phyloP scores from a whole-genome alignment of 2,113 vertebrate genomes.

The Phoxinus phoxinus region DNA sequence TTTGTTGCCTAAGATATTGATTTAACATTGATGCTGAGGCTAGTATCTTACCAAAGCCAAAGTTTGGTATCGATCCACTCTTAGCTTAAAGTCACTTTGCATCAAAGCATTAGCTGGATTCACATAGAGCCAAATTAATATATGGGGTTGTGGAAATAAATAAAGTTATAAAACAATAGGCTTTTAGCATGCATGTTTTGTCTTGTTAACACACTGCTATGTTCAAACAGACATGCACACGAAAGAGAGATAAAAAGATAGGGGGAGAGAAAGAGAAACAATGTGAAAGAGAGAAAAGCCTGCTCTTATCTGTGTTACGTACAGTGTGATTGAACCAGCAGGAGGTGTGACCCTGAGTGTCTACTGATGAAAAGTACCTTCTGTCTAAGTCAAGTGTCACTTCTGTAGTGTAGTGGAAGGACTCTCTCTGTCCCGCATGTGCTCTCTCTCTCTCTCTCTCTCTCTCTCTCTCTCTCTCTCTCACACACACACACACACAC shows the following conservation, averaged over 20 bases:
- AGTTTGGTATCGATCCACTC: neutral
- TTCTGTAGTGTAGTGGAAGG: conserved; percentile 4
- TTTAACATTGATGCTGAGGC: neutral
- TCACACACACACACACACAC: neutral
- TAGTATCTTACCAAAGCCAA: neutral
- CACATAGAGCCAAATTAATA: neutral
- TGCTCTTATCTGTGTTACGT: conserved; percentile 13
- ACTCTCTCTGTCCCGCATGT: conserved; percentile 11
- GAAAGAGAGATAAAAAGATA: neutral
- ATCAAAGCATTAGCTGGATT: neutral
- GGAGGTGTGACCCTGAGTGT: conserved; percentile 43
- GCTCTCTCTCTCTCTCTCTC: no score
- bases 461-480: no score
- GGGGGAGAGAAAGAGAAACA: neutral
- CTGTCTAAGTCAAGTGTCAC: conserved; percentile 48
- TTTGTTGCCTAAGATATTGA: neutral
- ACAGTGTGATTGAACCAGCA: conserved; percentile 36
- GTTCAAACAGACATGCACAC: neutral
- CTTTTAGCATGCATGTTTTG: neutral
- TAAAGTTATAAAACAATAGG: neutral
- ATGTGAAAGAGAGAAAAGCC: conserved; percentile 2
- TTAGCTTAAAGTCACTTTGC: neutral
- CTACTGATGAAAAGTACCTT: conserved; percentile 43
- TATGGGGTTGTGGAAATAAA: neutral
- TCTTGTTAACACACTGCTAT: neutral